Evolutionary conservation across 2,113 vertebrate genomes (phyloP).

Genomic region (Bubo bubo): DNA sequence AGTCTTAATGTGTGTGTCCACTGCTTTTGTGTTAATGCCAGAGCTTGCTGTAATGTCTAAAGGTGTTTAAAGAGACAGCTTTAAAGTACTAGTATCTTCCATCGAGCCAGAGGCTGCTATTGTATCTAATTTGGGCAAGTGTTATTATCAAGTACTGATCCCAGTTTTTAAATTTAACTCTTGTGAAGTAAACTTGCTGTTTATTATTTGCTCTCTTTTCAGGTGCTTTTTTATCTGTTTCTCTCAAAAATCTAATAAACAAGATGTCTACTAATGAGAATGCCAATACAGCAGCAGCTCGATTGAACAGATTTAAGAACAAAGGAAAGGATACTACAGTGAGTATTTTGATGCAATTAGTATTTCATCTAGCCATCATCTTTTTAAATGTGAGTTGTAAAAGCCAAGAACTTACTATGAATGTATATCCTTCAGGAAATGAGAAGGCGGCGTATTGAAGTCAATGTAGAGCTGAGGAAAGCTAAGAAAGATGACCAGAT

Average conservation of each 20-base stretch:
- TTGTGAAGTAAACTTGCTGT: neutral
- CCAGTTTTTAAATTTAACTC: neutral
- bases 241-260: neutral
- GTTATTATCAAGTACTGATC: fast-evolving
- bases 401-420: neutral
- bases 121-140: neutral
- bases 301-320: conserved; percentile 91
- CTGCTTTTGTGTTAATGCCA: neutral
- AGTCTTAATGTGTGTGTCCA: neutral
- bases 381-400: neutral
- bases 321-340: conserved; percentile 88
- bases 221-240: neutral
- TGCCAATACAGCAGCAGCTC: conserved; percentile 72
- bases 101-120: neutral
- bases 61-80: neutral
- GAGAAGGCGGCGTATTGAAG: conserved; percentile 85
- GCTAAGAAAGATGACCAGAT: conserved; percentile 94
- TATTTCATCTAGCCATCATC: neutral
- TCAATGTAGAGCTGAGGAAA: conserved; percentile 90
- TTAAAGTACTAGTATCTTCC: too few species aligned
- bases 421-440: conserved; percentile 77
- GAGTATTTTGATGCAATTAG: conserved; percentile 36
- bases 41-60: neutral
- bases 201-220: neutral
- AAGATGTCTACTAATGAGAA: conserved; percentile 85